Conservation (phyloP, 2,888 invertebrate genomes). For the Drosophila melanosoma region DNA sequence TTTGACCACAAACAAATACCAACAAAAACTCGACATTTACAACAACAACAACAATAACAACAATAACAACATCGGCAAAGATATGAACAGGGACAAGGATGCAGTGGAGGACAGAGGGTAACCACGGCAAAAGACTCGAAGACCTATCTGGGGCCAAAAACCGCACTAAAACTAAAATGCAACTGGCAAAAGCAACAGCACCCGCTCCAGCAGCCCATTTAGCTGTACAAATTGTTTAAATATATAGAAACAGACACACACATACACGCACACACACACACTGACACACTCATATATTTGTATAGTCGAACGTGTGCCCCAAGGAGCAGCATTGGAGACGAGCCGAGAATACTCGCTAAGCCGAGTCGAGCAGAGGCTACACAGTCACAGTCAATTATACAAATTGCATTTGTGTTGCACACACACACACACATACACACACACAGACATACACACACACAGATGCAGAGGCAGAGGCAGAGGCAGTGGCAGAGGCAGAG, state of each 20-base stretch:
- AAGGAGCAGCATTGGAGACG: slow-evolving; percentile 12
- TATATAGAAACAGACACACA: slow-evolving; percentile 48
- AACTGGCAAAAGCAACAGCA: slow-evolving; percentile 22
- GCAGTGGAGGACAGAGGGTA: background rate
- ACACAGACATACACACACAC: slow-evolving; percentile 4
- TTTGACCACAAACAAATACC: slow-evolving; percentile 77
- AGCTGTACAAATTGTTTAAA: slow-evolving; percentile 69
- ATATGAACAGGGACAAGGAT: too few species aligned
- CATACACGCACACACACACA: slow-evolving; percentile 5
- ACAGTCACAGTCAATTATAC: slow-evolving; percentile 80
- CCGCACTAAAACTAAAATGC: slow-evolving; percentile 69
- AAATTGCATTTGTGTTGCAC: slow-evolving; percentile 73
- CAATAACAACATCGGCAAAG: too few species aligned
- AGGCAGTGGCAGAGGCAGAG: slow-evolving; percentile 5
- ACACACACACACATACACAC: slow-evolving; percentile 5
- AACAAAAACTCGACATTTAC: slow-evolving; percentile 52
- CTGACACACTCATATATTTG: slow-evolving; percentile 24
- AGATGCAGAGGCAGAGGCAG: background rate
- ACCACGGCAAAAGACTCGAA: slow-evolving; percentile 32
- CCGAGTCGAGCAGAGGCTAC: slow-evolving; percentile 43
- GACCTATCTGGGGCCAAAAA: slow-evolving; percentile 39
- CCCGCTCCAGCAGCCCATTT: slow-evolving; percentile 24
- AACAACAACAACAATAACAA: slow-evolving; percentile 1
- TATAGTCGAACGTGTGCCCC: slow-evolving; percentile 52
- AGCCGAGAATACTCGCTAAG: slow-evolving; percentile 13